These are phyloP conservation scores for Muschampia plurimacula DNA, from an alignment of 2,888 invertebrate species.

Conservation along the genomic window DNA sequence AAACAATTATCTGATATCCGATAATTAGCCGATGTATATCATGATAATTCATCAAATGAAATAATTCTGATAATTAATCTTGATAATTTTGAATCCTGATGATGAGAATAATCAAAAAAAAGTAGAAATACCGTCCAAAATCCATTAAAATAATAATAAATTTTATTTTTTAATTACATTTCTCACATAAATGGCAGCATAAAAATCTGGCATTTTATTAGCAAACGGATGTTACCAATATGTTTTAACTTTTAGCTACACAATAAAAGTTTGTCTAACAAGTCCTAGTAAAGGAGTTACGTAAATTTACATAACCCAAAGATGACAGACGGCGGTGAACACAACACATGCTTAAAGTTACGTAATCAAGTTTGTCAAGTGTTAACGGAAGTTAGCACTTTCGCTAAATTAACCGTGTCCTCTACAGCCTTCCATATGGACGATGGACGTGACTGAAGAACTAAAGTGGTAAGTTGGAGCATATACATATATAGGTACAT, in stretches of 20 bases:
- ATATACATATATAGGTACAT: neutral
- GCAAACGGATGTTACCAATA: neutral
- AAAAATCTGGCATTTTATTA: neutral
- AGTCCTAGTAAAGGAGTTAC: constrained; percentile 13
- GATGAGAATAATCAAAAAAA: too few relatives aligned
- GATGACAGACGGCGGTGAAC: constrained; percentile 12
- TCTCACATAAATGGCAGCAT: neutral
- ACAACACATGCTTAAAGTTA: constrained; percentile 16
- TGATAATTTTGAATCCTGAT: too few relatives aligned
- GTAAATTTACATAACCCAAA: constrained; percentile 22
- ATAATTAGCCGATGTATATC: too few relatives aligned
- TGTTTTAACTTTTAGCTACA: neutral
- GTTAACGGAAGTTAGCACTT: constrained; percentile 36
- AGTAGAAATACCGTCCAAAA: too few relatives aligned
- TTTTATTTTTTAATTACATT: too few relatives aligned
- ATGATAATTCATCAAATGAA: too few relatives aligned
- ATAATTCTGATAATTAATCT: too few relatives aligned
- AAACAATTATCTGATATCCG: too few relatives aligned
- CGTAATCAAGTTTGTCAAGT: constrained; percentile 18
- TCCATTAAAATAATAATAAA: too few relatives aligned
- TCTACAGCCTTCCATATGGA: constrained; percentile 29
- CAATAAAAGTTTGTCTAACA: constrained; percentile 23
- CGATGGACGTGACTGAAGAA: constrained; percentile 12
- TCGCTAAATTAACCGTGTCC: constrained; percentile 36
- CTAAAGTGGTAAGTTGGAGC: neutral